Percentiles rank a stretch among this genome's conserved stretches.
Conservation (phyloP, 2,888 invertebrate species). For the Zele albiditarsus region DNA sequence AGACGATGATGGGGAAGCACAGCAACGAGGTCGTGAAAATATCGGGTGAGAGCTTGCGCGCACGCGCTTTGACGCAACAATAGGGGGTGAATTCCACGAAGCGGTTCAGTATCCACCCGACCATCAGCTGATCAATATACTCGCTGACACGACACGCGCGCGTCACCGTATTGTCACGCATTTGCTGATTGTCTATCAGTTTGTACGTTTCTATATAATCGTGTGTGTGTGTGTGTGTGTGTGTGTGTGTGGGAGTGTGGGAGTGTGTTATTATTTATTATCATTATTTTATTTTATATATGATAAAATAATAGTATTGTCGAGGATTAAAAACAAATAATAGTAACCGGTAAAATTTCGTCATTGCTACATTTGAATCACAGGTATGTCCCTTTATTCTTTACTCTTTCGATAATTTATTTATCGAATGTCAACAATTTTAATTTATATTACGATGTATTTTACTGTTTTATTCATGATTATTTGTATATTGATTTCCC, state of each 20-base stretch:
- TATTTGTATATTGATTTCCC: conserved; percentile 51
- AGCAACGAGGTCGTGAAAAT: conserved; percentile 45
- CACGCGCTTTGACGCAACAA: conserved; percentile 61
- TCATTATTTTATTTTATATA: neutral
- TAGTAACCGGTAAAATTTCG: neutral
- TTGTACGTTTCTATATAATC: neutral
- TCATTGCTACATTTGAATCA: neutral
- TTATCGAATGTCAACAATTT: neutral
- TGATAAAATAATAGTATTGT: neutral
- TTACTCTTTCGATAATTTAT: neutral
- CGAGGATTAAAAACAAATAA: neutral
- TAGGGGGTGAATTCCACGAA: conserved; percentile 67
- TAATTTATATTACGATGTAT: neutral
- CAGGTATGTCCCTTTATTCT: neutral
- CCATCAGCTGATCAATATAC: conserved; percentile 71
- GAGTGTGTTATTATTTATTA: neutral
- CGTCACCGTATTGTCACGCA: conserved; percentile 48
- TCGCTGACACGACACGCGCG: conserved; percentile 47
- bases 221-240: neutral
- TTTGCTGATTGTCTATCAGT: conserved; percentile 32
- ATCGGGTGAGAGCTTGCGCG: conserved; percentile 47
- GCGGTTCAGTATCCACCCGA: conserved; percentile 70
- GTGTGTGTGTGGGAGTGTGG: neutral
- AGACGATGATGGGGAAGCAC: conserved; percentile 20
- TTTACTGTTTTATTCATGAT: neutral